Conservation (phyloP, 2,797 vertebrate genomes). For the Hydrophis major region DNA sequence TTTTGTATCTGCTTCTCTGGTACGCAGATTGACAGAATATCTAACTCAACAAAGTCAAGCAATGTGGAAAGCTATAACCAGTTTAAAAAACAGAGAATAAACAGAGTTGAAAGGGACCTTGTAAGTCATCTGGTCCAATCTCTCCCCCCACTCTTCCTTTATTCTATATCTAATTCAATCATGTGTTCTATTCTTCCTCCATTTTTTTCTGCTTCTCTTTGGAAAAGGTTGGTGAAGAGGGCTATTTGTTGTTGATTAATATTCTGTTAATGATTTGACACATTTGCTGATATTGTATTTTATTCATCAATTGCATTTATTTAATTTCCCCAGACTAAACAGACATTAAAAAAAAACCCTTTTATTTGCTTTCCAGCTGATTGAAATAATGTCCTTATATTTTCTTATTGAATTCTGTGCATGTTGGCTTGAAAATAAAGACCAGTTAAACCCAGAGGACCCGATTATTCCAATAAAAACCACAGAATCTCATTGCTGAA, state of each 20-base stretch:
- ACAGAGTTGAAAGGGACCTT: no score
- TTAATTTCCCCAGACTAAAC: background rate
- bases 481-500: background rate
- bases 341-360: background rate
- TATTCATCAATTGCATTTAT: background rate
- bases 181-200: background rate
- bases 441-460: background rate
- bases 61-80: background rate
- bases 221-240: background rate
- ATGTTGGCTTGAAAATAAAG: background rate
- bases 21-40: background rate
- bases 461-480: background rate
- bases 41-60: background rate
- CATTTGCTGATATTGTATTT: background rate
- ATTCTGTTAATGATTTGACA: background rate
- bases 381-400: background rate
- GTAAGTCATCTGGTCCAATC: no score
- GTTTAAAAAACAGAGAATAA: background rate
- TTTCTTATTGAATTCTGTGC: background rate
- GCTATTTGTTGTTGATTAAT: background rate
- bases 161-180: background rate
- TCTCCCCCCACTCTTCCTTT: background rate
- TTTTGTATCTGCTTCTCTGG: background rate
- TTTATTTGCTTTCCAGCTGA: background rate
- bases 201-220: background rate